Conservation (phyloP, 2,113 vertebrate genomes). For the Glareola pratincola region DNA sequence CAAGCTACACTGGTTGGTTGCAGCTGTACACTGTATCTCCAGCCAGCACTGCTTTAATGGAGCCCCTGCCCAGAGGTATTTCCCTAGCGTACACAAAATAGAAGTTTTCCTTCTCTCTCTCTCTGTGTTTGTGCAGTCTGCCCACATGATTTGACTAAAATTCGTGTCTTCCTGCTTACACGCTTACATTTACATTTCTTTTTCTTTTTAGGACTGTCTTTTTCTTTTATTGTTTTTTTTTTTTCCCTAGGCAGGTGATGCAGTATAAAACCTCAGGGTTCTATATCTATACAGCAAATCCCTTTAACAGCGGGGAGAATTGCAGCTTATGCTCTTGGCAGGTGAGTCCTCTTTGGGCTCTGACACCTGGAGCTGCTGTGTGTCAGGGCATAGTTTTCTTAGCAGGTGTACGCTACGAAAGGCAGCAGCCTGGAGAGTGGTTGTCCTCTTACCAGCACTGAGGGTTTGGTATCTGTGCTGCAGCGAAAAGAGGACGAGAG, state of each 20-base stretch:
- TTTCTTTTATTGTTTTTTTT: too few relatives aligned
- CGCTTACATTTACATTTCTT: fast-evolving
- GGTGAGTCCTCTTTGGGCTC: neutral
- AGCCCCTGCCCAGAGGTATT: neutral
- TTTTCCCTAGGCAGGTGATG: neutral
- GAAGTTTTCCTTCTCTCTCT: neutral
- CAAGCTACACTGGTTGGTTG: neutral
- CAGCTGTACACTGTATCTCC: neutral
- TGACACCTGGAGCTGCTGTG: neutral
- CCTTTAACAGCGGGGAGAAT: neutral
- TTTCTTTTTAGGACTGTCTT: neutral
- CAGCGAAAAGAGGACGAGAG: neutral
- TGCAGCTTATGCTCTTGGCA: neutral
- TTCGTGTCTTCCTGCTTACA: neutral
- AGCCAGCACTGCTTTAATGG: neutral
- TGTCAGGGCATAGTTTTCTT: neutral
- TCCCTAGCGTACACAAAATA: neutral
- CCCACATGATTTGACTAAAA: neutral
- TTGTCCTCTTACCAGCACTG: neutral
- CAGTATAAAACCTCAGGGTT: neutral
- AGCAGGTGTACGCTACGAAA: fast-evolving
- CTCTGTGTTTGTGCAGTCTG: neutral
- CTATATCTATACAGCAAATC: neutral
- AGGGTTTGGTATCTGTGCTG: neutral
- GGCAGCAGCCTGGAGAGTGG: neutral